phyloP scores from a whole-genome alignment of 2,113 vertebrate genomes.

The Atrichornis clamosus region DNA sequence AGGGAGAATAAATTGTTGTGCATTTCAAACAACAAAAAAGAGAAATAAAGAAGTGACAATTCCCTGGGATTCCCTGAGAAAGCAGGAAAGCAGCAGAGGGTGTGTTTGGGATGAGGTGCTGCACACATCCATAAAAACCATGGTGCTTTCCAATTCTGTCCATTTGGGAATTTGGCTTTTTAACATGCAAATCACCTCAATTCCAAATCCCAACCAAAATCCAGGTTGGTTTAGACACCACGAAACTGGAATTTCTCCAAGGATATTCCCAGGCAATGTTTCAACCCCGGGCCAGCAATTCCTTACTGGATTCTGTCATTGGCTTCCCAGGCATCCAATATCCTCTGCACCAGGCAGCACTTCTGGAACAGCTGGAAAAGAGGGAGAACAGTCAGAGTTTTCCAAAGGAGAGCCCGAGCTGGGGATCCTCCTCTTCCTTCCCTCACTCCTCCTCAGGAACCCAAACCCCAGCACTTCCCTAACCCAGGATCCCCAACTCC shows the following conservation, averaged over 20 bases:
- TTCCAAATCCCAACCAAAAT: rapidly evolving
- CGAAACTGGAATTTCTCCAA: rapidly evolving
- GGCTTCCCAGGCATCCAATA: slow-evolving; percentile 94
- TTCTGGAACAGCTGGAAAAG: slow-evolving; percentile 87
- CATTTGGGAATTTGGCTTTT: not conserved
- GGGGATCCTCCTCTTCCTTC: not conserved
- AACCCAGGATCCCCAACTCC: not conserved
- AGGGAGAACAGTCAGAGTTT: not conserved
- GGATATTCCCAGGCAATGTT: not conserved
- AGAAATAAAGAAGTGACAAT: too few relatives aligned
- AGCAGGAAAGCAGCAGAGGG: not conserved
- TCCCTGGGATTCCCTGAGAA: not conserved
- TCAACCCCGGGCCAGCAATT: not conserved
- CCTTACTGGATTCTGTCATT: slow-evolving; percentile 94
- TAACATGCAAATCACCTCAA: not conserved
- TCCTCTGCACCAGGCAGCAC: slow-evolving; percentile 90
- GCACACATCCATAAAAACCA: not conserved
- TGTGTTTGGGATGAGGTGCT: not conserved
- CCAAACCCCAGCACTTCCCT: not conserved
- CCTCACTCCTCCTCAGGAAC: not conserved
- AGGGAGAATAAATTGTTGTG: not conserved
- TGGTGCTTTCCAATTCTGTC: rapidly evolving
- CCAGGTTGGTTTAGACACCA: not conserved
- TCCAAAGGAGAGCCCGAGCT: not conserved
- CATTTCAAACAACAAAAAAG: not conserved